phyloP scores from a whole-genome alignment of 2,113 vertebrate species.

The Cygnus atratus region DNA sequence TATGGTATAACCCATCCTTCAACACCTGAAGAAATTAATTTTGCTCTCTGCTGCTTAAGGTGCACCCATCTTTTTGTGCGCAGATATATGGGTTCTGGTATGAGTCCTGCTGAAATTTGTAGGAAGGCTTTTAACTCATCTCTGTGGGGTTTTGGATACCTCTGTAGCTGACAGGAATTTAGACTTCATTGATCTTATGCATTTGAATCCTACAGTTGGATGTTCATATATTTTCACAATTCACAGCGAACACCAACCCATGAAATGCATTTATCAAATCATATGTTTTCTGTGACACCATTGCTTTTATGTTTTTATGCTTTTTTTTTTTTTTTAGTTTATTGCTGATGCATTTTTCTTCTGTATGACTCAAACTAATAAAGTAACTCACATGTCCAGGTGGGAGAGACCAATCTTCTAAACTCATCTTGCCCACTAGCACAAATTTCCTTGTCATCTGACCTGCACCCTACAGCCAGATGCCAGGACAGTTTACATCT shows the following conservation, averaged over 20 bases:
- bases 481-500: background rate
- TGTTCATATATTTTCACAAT: background rate
- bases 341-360: background rate
- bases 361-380: background rate
- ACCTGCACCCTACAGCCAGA: background rate
- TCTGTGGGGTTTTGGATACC: background rate
- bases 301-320: background rate
- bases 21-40: background rate
- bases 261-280: background rate
- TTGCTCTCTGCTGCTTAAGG: background rate
- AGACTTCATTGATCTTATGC: background rate
- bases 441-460: background rate
- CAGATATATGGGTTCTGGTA: background rate
- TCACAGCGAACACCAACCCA: background rate
- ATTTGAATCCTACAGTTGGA: background rate
- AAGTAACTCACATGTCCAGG: background rate
- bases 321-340: background rate
- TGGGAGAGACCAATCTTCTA: background rate
- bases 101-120: background rate
- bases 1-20: background rate
- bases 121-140: background rate
- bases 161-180: background rate
- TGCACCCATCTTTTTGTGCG: fast-evolving
- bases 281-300: background rate
- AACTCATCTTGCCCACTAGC: background rate